Evolutionary conservation across 2,113 vertebrate genomes (phyloP).

Genomic region (Calidris pygmaea): DNA sequence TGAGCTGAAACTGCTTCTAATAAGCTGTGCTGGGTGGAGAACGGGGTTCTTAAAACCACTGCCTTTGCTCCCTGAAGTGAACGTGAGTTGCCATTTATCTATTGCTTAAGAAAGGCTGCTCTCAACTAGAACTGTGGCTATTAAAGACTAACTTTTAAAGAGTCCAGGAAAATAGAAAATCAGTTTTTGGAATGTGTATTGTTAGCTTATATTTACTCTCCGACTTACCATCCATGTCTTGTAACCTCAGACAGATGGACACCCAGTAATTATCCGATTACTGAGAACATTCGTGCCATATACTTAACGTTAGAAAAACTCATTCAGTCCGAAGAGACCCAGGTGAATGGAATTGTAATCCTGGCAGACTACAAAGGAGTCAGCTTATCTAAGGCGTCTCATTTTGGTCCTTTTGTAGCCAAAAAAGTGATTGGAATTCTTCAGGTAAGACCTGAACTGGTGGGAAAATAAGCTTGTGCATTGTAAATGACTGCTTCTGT

Average conservation of each 20-base stretch:
- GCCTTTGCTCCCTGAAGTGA: slow-evolving; percentile 21
- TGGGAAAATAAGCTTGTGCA: not conserved
- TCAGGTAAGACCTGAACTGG: slow-evolving; percentile 82
- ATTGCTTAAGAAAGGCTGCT: slow-evolving; percentile 35
- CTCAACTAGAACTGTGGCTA: slow-evolving; percentile 13
- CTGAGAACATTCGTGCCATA: slow-evolving; percentile 94
- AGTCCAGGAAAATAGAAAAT: slow-evolving; percentile 9
- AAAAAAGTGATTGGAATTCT: slow-evolving; percentile 98
- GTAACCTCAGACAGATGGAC: slow-evolving; percentile 89
- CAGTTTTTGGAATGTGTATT: slow-evolving; percentile 41
- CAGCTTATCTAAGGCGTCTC: slow-evolving; percentile 96
- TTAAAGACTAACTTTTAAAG: slow-evolving; percentile 2
- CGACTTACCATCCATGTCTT: slow-evolving; percentile 64
- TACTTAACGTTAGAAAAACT: slow-evolving; percentile 97
- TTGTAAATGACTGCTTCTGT: slow-evolving; percentile 43
- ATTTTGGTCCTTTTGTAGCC: slow-evolving; percentile 96
- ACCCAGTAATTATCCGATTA: slow-evolving; percentile 92
- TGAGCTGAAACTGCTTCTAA: slow-evolving; percentile 42
- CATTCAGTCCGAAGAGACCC: slow-evolving; percentile 95
- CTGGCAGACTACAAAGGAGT: slow-evolving; percentile 96
- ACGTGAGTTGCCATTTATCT: not conserved
- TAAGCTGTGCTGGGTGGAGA: slow-evolving; percentile 45
- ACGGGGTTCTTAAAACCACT: not conserved
- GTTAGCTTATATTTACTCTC: slow-evolving; percentile 48
- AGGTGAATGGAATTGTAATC: slow-evolving; percentile 97